Conservation (phyloP, 64 coral and sea anemone genomes). For the Pachyseris speciosa region DNA sequence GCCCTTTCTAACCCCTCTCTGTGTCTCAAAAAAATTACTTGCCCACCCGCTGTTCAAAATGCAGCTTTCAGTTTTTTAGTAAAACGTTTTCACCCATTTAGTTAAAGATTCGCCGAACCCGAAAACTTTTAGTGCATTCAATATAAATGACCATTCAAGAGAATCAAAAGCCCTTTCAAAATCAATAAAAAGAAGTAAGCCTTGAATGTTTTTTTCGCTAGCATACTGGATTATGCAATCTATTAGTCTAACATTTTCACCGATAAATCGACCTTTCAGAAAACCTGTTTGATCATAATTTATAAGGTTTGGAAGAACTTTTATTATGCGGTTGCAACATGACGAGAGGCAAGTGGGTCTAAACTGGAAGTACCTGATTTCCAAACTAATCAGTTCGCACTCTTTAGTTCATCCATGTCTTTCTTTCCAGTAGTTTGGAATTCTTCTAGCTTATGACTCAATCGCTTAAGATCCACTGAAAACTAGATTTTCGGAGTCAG, state of each 20-base stretch:
- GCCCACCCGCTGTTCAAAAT: slow-evolving; percentile 55
- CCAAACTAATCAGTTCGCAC: no score
- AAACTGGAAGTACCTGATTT: no score
- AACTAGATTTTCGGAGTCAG: no score
- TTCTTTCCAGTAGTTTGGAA: no score
- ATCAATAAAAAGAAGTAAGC: not conserved
- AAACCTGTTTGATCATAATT: not conserved
- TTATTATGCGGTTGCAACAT: not conserved
- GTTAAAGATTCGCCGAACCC: slow-evolving; percentile 50
- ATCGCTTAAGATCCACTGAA: no score
- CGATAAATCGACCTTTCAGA: not conserved
- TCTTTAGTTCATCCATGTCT: no score
- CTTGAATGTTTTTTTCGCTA: not conserved
- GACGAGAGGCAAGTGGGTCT: no score
- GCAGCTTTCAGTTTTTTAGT: slow-evolving; percentile 46
- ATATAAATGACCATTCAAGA: slow-evolving; percentile 52
- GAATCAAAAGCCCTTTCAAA: not conserved
- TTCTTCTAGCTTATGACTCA: no score
- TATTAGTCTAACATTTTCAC: not conserved
- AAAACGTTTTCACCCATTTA: slow-evolving; percentile 46
- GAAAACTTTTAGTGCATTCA: slow-evolving; percentile 5
- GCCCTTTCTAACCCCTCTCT: slow-evolving; percentile 61
- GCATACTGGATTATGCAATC: not conserved
- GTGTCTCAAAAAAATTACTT: slow-evolving; percentile 32
- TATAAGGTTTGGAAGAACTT: not conserved